Base-by-base conservation (phyloP, 2,888 invertebrate genomes). In the Eupsilia transversa region DNA sequence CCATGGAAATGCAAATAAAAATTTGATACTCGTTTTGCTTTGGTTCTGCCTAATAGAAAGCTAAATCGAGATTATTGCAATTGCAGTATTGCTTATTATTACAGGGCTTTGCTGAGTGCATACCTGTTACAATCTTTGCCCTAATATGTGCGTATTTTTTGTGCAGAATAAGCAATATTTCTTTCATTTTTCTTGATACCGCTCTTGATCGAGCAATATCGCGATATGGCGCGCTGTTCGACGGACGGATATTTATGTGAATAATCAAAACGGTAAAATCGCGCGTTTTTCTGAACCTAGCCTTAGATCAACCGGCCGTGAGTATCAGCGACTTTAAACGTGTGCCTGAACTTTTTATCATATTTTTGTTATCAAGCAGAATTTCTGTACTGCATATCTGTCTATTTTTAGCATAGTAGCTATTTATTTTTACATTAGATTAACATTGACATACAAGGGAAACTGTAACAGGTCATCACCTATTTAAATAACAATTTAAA, bases 401-500 rank as follows among this genome's bases (percentile, higher is more conserved):
- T 3, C 20, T 59, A 72, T 10, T 72, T 30, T 2, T 68, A 59
- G 12, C 23, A 5, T 30, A n/a, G n/a, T n/a, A n/a, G 5, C 1
- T 41, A 52, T 33, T 9, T 65, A 23, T 35, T 69, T 46, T 12
- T 7, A 0, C 12, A 59, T 59, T 59, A 14, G 27, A 65, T 57
- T 43, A 43, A 59, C 27, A 43, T 43, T 43, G 2, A 38, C n/a
- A 38, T 46, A 59, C 17, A 38, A 17, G 2, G 43, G n/a, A 68
- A 61, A 74, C 43, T 68, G 20, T 30, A 46, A n/a, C 30, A 60
- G 27, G 20, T 20, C 35, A 20, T 43, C 27, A 60, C 10, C 30
- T 61, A 33, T 46, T 33, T 61, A 46, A 67, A 20, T 76, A 60
- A n/a, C n/a, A 49, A 41, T 66, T 27, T 54, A 54, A 54, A 27